Conservation (phyloP, 2,113 vertebrate genomes). For the Ancistrus triradiatus region DNA sequence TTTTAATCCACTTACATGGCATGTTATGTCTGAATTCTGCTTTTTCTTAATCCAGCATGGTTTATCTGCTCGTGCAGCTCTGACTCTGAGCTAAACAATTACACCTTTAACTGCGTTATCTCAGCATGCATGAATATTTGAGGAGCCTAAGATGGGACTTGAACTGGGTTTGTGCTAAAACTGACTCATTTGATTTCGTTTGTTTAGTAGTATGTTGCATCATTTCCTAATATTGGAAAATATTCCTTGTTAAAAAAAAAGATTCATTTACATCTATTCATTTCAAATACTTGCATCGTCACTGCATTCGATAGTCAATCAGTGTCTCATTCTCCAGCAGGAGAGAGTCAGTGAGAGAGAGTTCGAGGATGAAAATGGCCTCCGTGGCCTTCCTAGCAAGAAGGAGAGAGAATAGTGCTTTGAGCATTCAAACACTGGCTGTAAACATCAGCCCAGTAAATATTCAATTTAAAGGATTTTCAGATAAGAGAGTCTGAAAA, state of each 20-base stretch:
- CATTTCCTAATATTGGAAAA: too few relatives aligned
- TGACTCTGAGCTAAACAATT: slow-evolving; percentile 69
- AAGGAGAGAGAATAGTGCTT: slow-evolving; percentile 60
- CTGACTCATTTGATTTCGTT: too few relatives aligned
- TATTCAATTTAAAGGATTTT: slow-evolving; percentile 80
- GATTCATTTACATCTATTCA: slow-evolving; percentile 46
- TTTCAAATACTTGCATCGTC: slow-evolving; percentile 46
- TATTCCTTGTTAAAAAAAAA: too few relatives aligned
- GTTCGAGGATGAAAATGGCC: slow-evolving; percentile 37
- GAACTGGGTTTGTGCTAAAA: too few relatives aligned
- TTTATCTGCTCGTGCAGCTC: slow-evolving; percentile 73
- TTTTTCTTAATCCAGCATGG: slow-evolving; percentile 60
- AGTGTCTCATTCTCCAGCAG: slow-evolving; percentile 60
- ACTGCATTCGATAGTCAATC: slow-evolving; percentile 66
- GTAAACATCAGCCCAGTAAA: slow-evolving; percentile 76
- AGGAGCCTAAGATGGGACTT: slow-evolving; percentile 62
- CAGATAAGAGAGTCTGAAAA: slow-evolving; percentile 76
- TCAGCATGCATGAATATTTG: slow-evolving; percentile 67
- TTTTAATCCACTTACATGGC: too few relatives aligned
- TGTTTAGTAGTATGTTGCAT: too few relatives aligned
- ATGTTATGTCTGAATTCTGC: too few relatives aligned
- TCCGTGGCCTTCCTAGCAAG: slow-evolving; percentile 55
- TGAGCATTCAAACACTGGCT: slow-evolving; percentile 60
- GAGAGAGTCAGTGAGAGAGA: slow-evolving; percentile 39
- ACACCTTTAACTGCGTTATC: slow-evolving; percentile 71